These are phyloP conservation scores for Triops longicaudatus DNA, from an alignment of 1,140 invertebrate genomes.

Conservation along the genomic window DNA sequence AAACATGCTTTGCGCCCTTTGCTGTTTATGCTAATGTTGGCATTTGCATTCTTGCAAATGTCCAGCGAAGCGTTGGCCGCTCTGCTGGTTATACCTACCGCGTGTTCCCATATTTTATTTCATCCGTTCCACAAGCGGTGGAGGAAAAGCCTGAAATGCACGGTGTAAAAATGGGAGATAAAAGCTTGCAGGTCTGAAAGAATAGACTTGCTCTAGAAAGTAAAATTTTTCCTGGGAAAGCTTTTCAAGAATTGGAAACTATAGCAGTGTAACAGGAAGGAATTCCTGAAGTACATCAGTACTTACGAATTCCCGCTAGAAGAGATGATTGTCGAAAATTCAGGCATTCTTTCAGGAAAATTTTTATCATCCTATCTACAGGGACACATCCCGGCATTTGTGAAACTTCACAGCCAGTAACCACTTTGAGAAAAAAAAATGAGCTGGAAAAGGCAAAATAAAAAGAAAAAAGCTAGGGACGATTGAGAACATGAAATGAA, in stretches of 20 bases:
- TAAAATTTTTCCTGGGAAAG: not conserved
- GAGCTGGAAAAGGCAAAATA: not conserved
- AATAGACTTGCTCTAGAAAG: not conserved
- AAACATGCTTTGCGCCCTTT: slow-evolving; percentile 2
- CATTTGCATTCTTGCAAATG: slow-evolving; percentile 15
- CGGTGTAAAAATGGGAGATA: not conserved
- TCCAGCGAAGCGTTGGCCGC: not conserved
- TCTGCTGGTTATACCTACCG: not conserved
- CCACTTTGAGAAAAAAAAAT: not conserved
- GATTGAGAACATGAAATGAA: not conserved
- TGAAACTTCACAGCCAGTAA: not conserved
- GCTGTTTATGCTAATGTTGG: slow-evolving; percentile 3
- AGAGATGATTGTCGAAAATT: not conserved
- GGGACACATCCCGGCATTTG: not conserved
- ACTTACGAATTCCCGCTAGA: not conserved
- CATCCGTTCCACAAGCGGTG: not conserved
- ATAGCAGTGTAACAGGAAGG: not conserved
- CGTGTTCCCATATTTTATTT: not conserved
- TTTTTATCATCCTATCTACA: not conserved
- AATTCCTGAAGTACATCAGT: not conserved
- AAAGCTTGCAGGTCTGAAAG: not conserved
- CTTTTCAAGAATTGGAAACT: not conserved
- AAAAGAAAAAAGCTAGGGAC: not conserved
- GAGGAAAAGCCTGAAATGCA: not conserved
- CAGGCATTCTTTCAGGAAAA: not conserved